A percentile compares a stretch with the other conserved stretches of the same genome.
Conservation (phyloP, 2,113 vertebrate genomes). For the Geococcyx californianus region DNA sequence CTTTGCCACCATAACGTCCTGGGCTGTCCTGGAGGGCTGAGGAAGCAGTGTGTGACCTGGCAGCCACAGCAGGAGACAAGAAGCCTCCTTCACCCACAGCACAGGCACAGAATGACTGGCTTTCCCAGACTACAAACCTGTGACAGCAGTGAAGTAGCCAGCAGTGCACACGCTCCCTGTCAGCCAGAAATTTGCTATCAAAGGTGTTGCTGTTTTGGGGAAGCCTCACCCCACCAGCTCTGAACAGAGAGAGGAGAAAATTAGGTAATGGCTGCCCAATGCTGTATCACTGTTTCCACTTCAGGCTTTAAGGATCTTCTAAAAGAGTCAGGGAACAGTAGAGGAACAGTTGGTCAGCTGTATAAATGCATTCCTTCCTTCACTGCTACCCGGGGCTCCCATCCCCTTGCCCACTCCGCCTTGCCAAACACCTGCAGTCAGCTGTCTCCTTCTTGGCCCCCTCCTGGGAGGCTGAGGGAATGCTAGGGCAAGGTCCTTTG, state of each 20-base stretch:
- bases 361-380: not conserved
- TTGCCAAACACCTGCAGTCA: not conserved
- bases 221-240: not conserved
- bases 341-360: not conserved
- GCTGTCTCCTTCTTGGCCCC: not conserved
- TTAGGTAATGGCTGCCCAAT: not conserved
- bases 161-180: not conserved
- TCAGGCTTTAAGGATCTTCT: not conserved
- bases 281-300: conserved; percentile 5
- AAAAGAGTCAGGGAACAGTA: not conserved
- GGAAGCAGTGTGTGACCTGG: not conserved
- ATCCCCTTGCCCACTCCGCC: not conserved
- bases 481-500: not conserved
- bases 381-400: not conserved
- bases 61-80: not conserved
- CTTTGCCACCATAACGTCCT: not conserved
- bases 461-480: not conserved
- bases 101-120: not conserved
- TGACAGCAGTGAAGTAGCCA: not conserved
- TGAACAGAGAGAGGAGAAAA: not conserved
- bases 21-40: not conserved
- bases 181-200: not conserved
- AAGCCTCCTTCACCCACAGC: not conserved
- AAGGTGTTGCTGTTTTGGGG: not conserved
- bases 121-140: not conserved